Percentiles rank a stretch among this genome's conserved stretches.
These are phyloP conservation scores for Haliclona indistincta DNA, from an alignment of 37 sponge, comb jelly and placozoan genomes.

Conservation along the genomic window DNA sequence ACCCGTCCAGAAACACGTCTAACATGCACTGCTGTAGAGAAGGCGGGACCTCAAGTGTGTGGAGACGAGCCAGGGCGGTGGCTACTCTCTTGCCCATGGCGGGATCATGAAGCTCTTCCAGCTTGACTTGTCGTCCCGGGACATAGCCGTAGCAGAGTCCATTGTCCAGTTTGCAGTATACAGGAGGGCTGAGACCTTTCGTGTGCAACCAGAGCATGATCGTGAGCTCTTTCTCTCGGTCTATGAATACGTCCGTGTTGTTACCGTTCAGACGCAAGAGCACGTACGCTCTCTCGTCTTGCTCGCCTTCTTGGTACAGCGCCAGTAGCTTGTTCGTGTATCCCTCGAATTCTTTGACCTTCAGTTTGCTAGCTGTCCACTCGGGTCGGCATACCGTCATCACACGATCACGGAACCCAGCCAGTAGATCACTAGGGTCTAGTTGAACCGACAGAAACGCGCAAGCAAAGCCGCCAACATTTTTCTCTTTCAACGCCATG, in stretches of 20 bases:
- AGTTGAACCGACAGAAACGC: not conserved
- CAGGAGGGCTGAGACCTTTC: conserved; percentile 29
- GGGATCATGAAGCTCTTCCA: conserved; percentile 48
- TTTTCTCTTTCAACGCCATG: no score
- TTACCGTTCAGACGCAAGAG: conserved; percentile 69
- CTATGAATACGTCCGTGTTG: conserved; percentile 63
- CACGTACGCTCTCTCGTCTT: conserved; percentile 51
- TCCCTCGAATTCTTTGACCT: conserved; percentile 47
- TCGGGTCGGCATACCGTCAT: conserved; percentile 27
- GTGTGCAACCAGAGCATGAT: conserved; percentile 23
- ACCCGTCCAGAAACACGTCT: conserved; percentile 27
- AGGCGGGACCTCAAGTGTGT: conserved; percentile 23
- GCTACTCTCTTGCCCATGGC: conserved; percentile 38
- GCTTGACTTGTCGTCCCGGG: conserved; percentile 43
- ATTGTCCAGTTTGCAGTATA: conserved; percentile 63
- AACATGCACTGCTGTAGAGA: conserved; percentile 18
- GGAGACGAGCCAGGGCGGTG: conserved; percentile 62
- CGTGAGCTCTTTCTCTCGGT: conserved; percentile 45
- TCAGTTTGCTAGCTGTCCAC: conserved; percentile 8
- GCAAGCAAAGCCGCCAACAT: conserved; percentile 1
- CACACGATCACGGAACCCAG: conserved; percentile 14
- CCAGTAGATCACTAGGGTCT: not conserved
- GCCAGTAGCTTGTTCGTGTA: conserved; percentile 60
- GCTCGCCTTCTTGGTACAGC: conserved; percentile 13
- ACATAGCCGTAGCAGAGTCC: conserved; percentile 66